Evolutionary conservation across 1,140 invertebrate genomes (phyloP).

Genomic region (Caenorhabditis tropicalis): DNA sequence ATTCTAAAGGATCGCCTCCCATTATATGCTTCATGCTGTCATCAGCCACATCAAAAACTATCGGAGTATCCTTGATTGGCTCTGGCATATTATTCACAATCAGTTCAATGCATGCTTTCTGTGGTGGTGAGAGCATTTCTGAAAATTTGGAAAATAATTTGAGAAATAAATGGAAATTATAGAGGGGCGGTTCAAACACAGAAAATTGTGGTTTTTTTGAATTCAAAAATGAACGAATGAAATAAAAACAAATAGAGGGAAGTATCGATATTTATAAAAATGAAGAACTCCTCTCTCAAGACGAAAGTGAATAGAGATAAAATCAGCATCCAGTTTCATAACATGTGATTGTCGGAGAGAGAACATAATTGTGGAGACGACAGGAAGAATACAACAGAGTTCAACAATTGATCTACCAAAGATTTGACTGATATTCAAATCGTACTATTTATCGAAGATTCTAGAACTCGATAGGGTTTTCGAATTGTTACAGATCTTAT

Average conservation of each 20-base stretch:
- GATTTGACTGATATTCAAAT: background rate
- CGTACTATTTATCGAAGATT: no score
- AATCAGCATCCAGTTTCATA: slow-evolving; percentile 25
- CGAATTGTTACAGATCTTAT: no score
- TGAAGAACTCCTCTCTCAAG: background rate
- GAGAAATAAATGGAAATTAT: no score
- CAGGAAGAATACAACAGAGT: background rate
- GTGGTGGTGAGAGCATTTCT: background rate
- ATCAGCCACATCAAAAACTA: background rate
- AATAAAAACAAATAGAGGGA: background rate
- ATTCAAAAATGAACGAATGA: no score
- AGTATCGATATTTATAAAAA: background rate
- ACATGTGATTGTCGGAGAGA: background rate
- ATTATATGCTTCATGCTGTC: background rate
- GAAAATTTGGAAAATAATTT: background rate
- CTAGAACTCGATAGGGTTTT: no score
- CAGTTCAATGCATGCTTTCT: background rate
- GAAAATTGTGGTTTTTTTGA: no score
- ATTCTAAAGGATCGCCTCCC: slow-evolving; percentile 11
- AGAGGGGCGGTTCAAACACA: no score
- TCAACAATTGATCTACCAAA: slow-evolving; percentile 25
- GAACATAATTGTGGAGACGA: background rate
- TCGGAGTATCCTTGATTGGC: background rate
- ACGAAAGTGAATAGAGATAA: background rate
- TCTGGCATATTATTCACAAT: background rate